Base-by-base conservation (phyloP, 2,888 invertebrate genomes). In the Theretra japonica region DNA sequence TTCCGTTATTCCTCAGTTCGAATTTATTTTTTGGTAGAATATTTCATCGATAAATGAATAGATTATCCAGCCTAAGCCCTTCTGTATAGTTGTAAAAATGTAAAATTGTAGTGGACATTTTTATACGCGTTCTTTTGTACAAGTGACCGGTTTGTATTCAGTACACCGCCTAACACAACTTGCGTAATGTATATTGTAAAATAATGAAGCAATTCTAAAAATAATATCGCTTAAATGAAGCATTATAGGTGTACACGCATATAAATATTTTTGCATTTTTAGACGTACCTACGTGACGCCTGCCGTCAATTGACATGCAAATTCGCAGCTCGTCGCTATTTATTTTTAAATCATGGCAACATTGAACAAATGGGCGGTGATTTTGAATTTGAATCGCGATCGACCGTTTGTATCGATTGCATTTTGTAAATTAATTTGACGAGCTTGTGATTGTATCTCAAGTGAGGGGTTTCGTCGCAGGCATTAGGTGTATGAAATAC, bases 221-320 rank as follows among this genome's bases (percentile, higher is more conserved):
- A 75, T 76, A 74, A 79, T 77, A 77, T 77, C 76, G 78, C 74
- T 77, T 76, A 76, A 73, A 76, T 75, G 73, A 78, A 74, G 75
- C 74, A 73, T 77, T 73, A 76, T 78, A 79, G 75, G 77, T 73
- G 74, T 81, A 80, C 78, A 76, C 75, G 78, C 75, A 82, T 79
- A 81, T 79, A 73, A 80, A 83, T 83, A 82, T 81, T 83, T 83
- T 83, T 80, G 81, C 82, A 83, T 80, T 80, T 75, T 79, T 83
- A 83, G 81, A 79, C 73, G 76, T 77, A 48, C 23, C 65, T 23
- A 23, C 41, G 48, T 72, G 77, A 75, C 74, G 75, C 77, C 74
- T 76, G 71, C 23, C 65, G 2, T 65, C 23, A 7, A 48, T 1
- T 48, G 65, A 65, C 15, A 48, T 15, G 23, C 65, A 48, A 65